Evolutionary conservation across 2,797 vertebrate species (phyloP).

Genomic region (Melanotaenia trifasciata): DNA sequence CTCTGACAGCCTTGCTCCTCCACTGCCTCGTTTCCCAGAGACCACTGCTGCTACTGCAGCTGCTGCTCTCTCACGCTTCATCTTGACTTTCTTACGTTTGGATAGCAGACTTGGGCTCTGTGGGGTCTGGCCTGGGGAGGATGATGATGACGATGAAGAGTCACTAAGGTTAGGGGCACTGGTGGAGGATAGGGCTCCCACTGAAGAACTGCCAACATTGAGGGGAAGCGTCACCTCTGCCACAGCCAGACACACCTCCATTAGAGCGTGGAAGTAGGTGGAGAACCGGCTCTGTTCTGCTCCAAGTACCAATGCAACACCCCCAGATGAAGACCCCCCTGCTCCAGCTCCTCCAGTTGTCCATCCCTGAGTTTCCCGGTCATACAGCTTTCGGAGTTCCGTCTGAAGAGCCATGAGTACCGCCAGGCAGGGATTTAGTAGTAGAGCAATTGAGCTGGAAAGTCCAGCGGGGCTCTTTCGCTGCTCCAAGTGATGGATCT

Average conservation of each 20-base stretch:
- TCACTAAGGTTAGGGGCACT: conserved; percentile 94
- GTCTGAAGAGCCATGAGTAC: conserved; percentile 97
- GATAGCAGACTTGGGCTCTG: conserved; percentile 97
- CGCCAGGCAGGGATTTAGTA: conserved; percentile 96
- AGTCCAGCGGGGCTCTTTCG: conserved; percentile 88
- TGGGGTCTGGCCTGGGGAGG: conserved; percentile 95
- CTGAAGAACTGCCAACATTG: conserved; percentile 88
- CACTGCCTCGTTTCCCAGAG: conserved; percentile 87
- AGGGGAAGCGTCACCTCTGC: conserved; percentile 96
- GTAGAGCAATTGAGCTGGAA: conserved; percentile 93
- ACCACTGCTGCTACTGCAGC: conserved; percentile 82
- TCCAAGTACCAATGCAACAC: conserved; percentile 75
- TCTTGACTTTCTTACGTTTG: conserved; percentile 98
- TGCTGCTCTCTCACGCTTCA: conserved; percentile 93
- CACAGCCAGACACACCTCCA: conserved; percentile 96
- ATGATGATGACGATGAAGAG: conserved; percentile 95
- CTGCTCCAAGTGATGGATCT: conserved; percentile 93
- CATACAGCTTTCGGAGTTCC: conserved; percentile 94
- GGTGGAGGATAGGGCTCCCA: conserved; percentile 88
- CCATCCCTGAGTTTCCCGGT: conserved; percentile 96
- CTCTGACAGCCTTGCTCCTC: conserved; percentile 82
- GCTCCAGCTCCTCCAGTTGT: conserved; percentile 79
- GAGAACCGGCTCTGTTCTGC: conserved; percentile 94
- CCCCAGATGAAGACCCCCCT: conserved; percentile 80
- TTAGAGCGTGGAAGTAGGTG: conserved; percentile 96